phyloP scores from a whole-genome alignment of 2,113 vertebrate species.

The Mionectes macconnelli region DNA sequence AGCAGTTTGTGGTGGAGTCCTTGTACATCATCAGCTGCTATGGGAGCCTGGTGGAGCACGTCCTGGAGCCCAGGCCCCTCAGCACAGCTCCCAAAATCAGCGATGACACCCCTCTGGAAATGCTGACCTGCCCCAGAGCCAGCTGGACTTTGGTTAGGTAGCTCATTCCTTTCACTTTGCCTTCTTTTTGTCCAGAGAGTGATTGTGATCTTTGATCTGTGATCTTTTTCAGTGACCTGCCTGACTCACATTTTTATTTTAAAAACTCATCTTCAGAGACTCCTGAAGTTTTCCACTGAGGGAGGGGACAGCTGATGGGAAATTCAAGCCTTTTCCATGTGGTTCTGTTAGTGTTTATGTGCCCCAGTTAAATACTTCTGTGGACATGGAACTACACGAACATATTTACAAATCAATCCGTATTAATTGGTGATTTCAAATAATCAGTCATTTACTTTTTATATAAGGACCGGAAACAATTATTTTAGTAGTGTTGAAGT shows the following conservation, averaged over 20 bases:
- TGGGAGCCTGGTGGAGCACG: slow-evolving; percentile 93
- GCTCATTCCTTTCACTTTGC: neutral
- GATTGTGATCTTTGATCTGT: rapidly evolving
- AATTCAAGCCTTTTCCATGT: rapidly evolving
- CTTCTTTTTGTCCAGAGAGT: neutral
- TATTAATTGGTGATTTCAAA: slow-evolving; percentile 15
- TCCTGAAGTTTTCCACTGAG: neutral
- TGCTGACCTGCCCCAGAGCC: slow-evolving; percentile 89
- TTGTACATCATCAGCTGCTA: slow-evolving; percentile 96
- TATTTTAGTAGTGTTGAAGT: slow-evolving; percentile 20
- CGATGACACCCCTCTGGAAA: slow-evolving; percentile 94
- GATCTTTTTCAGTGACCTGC: neutral
- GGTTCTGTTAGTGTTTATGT: neutral
- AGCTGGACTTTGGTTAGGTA: slow-evolving; percentile 96
- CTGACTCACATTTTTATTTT: neutral
- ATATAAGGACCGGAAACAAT: neutral
- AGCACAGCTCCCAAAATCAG: slow-evolving; percentile 92
- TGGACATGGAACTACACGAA: neutral
- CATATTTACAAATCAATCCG: neutral
- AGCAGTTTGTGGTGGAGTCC: slow-evolving; percentile 91
- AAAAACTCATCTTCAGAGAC: neutral
- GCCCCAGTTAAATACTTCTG: neutral
- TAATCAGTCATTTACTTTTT: neutral
- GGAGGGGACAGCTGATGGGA: neutral
- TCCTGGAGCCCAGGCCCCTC: slow-evolving; percentile 90